Percentiles rank a stretch among this genome's conserved stretches.
These are phyloP conservation scores for Drosophila pseudoobscura DNA, from an alignment of 1,140 invertebrate genomes.

Conservation along the genomic window DNA sequence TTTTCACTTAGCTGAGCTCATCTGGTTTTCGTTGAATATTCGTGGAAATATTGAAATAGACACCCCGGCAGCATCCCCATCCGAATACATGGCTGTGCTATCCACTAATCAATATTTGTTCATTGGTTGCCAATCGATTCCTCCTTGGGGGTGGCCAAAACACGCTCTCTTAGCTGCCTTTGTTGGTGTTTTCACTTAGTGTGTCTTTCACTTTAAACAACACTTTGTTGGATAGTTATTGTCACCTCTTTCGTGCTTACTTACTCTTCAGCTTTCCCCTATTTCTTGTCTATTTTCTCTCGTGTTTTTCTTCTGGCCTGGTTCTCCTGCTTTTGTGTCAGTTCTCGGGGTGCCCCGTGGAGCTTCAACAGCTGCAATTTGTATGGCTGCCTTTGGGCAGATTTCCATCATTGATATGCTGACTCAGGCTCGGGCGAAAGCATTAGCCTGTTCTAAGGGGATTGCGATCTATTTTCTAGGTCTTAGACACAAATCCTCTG, in stretches of 20 bases:
- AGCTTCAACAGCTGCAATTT: conserved; percentile 50
- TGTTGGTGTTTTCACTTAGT: conserved; percentile 33
- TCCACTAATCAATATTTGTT: conserved; percentile 41
- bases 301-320: conserved; percentile 49
- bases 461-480: conserved; percentile 24
- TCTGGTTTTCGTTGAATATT: conserved; percentile 22
- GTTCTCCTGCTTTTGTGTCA: conserved; percentile 69
- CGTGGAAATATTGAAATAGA: conserved; percentile 49
- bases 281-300: neutral
- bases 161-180: conserved; percentile 6
- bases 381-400: conserved; percentile 51
- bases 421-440: conserved; percentile 22
- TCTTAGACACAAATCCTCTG: conserved; percentile 19
- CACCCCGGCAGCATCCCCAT: neutral
- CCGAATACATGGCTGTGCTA: neutral
- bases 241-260: conserved; percentile 27
- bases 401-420: conserved; percentile 55
- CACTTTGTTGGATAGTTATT: conserved; percentile 37
- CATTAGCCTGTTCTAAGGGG: conserved; percentile 32
- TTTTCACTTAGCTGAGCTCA: conserved; percentile 55
- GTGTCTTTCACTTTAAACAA: conserved; percentile 21
- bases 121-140: conserved; percentile 35
- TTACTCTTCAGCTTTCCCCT: neutral
- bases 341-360: conserved; percentile 50
- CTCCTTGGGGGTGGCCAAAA: neutral